These are phyloP conservation scores for Apodemia duryi DNA, from an alignment of 2,888 invertebrate genomes.

Conservation along the genomic window DNA sequence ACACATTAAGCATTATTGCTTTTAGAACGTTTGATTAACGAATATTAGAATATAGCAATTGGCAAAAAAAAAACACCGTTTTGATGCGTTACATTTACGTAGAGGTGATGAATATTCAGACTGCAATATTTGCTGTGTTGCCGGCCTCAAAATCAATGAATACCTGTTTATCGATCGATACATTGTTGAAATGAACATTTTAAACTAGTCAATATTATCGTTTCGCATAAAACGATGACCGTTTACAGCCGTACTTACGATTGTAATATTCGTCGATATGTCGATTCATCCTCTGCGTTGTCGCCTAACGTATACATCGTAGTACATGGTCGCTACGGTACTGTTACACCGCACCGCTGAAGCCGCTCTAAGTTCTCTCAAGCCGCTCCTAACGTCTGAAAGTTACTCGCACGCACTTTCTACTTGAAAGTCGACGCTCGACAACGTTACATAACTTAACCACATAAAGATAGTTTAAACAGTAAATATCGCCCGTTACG, in stretches of 20 bases:
- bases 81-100: neutral
- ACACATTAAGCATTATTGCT: neutral
- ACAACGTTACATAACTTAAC: slow-evolving; percentile 42
- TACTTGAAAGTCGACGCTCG: slow-evolving; percentile 48
- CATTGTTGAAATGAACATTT: neutral
- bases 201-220: neutral
- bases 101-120: neutral
- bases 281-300: slow-evolving; percentile 42
- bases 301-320: slow-evolving; percentile 52
- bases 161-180: neutral
- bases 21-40: neutral
- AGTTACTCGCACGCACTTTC: slow-evolving; percentile 66
- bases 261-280: slow-evolving; percentile 30
- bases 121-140: neutral
- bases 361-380: slow-evolving; percentile 40
- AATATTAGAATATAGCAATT: neutral
- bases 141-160: slow-evolving; percentile 1
- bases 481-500: slow-evolving; percentile 18
- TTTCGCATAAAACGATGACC: slow-evolving; percentile 19
- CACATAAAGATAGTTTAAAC: slow-evolving; percentile 24
- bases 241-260: slow-evolving; percentile 39
- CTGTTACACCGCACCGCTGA: slow-evolving; percentile 45
- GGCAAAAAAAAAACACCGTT: neutral
- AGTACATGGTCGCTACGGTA: slow-evolving; percentile 50
- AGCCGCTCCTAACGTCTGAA: slow-evolving; percentile 64